Percentiles rank a stretch among this genome's conserved stretches.
phyloP scores from a whole-genome alignment of 2,888 invertebrate genomes.

The Chelonus formosanus region DNA sequence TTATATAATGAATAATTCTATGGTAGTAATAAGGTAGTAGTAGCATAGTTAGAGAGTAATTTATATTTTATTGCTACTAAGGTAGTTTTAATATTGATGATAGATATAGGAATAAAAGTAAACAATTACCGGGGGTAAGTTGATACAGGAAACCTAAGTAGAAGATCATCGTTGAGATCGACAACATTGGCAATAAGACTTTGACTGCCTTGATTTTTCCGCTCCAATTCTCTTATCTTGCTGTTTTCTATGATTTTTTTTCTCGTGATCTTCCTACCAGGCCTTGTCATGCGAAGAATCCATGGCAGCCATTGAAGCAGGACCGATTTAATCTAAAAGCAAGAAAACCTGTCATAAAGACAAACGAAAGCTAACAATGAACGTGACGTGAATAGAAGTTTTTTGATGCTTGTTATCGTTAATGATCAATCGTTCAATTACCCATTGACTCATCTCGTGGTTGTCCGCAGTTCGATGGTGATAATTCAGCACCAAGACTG shows the following conservation, averaged over 20 bases:
- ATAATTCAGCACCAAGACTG: conserved; percentile 96
- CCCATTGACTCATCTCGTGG: conserved; percentile 97
- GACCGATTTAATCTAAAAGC: conserved; percentile 86
- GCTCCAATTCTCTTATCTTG: conserved; percentile 90
- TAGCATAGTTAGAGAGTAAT: no score
- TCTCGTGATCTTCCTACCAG: conserved; percentile 91
- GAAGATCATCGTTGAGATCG: conserved; percentile 95
- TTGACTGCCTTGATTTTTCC: conserved; percentile 93
- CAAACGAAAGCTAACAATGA: background rate
- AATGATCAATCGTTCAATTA: conserved; percentile 67
- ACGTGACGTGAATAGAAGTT: background rate
- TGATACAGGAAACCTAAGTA: conserved; percentile 69
- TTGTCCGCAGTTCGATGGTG: conserved; percentile 97
- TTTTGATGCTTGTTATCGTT: conserved; percentile 16
- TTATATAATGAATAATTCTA: no score
- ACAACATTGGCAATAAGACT: conserved; percentile 93
- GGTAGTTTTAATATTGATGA: no score
- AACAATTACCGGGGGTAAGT: conserved; percentile 46
- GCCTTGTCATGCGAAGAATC: conserved; percentile 94
- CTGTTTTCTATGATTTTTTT: conserved; percentile 90
- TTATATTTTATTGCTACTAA: no score
- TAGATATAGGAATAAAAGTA: no score
- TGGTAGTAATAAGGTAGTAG: no score
- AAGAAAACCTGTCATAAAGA: background rate
- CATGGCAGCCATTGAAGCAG: conserved; percentile 98